Evolutionary conservation across 2,797 vertebrate species (phyloP), one percentile per base, ranked within the genome.

Genomic region (Lophius americanus): DNA sequence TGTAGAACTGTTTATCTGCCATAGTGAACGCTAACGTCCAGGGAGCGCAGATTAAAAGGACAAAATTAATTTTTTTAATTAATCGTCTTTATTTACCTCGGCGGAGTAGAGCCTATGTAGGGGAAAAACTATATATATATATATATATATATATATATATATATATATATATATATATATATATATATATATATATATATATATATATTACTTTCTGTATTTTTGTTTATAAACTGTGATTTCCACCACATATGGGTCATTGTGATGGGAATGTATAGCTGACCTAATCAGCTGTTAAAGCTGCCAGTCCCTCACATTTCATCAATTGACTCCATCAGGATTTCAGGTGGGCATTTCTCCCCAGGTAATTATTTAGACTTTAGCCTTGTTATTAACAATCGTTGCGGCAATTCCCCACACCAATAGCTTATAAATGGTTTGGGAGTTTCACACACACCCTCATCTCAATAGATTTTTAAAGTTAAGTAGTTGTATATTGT

Each of bases 281-380:
- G 60, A 76, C 84, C 70, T 86, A 86, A 89, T 88, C 83, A 85
- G 75, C 64, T 70, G 54, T 77, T 85, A 75, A 88, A 84, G 60
- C 61, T 69, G 51, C 44, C 53, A 44, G 47, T 36, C 59, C 48
- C 51, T 23, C 56, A 65, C 52, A 62, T 77, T 84, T 88, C 78
- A 85, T 90, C 85, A 75, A 83, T 49, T 71, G 75, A 76, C 69
- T 78, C 33, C 8, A 60, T 52, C 36, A 42, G n/a, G 38, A 71
- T 64, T 77, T 47, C 8, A 51, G 61, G 75, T 72, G 51, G 73
- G 67, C 69, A 72, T 14, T 77, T 78, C 59, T 70, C 42, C 41
- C 60, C 76, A 80, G 52, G 48, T 53, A 75, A 62, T 76, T 49
- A 63, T 76, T 75, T 60, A 57, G 60, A 60, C 70, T 57, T n/a